Evolutionary conservation across 1,140 invertebrate species (phyloP).

Genomic region (Lepidurus couesii): DNA sequence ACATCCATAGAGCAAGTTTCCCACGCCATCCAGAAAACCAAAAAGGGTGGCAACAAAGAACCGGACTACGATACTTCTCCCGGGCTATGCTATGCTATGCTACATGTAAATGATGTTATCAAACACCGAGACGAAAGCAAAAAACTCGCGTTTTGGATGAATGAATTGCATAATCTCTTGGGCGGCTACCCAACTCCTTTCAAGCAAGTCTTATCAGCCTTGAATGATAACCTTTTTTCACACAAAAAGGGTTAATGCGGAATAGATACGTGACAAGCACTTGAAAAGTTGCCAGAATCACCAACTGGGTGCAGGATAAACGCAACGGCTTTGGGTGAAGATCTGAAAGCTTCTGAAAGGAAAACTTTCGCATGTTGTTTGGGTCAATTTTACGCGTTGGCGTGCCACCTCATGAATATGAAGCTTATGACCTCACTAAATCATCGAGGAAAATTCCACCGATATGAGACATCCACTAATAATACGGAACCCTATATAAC

Average conservation of each 20-base stretch:
- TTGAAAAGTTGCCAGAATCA: slow-evolving; percentile 1
- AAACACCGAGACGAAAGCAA: background rate
- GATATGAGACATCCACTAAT: too few species aligned
- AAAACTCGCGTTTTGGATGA: background rate
- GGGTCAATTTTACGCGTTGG: background rate
- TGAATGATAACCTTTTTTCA: slow-evolving; percentile 11
- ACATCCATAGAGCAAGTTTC: background rate
- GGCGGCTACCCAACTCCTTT: slow-evolving; percentile 8
- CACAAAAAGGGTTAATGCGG: background rate
- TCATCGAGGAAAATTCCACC: background rate
- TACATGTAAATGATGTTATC: slow-evolving; percentile 19
- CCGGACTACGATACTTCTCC: background rate
- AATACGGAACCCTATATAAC: too few species aligned
- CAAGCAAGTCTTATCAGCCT: background rate
- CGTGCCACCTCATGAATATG: background rate
- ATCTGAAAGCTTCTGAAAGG: too few species aligned
- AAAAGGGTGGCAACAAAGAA: slow-evolving; percentile 13
- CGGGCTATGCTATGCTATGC: background rate
- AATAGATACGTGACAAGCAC: background rate
- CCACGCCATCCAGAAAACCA: background rate
- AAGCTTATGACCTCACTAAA: background rate
- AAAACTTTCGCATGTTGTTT: too few species aligned
- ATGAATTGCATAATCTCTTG: slow-evolving; percentile 16
- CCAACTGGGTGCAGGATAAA: background rate
- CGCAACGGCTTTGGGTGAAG: background rate